Percentiles rank a stretch among this genome's conserved stretches.
phyloP scores from a whole-genome alignment of 2,888 invertebrate species.

The Parochlus steinenii region DNA sequence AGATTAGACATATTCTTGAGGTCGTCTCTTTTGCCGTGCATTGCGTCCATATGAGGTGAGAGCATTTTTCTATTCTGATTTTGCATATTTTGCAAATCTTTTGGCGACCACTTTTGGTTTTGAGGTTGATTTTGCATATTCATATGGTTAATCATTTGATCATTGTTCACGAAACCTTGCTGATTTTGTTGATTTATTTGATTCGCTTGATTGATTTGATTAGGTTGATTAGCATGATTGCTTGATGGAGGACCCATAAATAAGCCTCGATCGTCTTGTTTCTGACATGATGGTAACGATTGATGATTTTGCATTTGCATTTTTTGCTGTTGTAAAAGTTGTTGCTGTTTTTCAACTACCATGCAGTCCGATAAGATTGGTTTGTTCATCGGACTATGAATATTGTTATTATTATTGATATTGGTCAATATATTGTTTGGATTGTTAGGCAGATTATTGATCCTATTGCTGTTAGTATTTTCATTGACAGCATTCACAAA shows the following conservation, averaged over 20 bases:
- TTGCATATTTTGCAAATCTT: no score
- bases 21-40: no score
- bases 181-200: constrained; percentile 14
- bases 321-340: constrained; percentile 5
- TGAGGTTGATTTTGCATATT: constrained; percentile 12
- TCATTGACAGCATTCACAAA: constrained; percentile 15
- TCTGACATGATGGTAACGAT: constrained; percentile 4
- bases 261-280: no score
- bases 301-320: constrained; percentile 5
- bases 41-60: no score
- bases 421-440: constrained; percentile 9
- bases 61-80: no score
- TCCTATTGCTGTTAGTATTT: constrained; percentile 15
- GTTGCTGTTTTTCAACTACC: constrained; percentile 11
- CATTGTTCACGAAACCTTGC: constrained; percentile 2
- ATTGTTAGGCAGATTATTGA: constrained; percentile 10
- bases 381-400: constrained; percentile 7
- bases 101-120: constrained; percentile 28
- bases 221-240: neutral
- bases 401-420: constrained; percentile 10
- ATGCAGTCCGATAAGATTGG: constrained; percentile 3
- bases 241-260: no score
- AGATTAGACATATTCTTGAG: no score
- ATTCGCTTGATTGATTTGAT: constrained; percentile 16
- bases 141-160: constrained; percentile 10